Conservation (phyloP, 2,888 invertebrate genomes). For the Drosophila stalkeri region DNA sequence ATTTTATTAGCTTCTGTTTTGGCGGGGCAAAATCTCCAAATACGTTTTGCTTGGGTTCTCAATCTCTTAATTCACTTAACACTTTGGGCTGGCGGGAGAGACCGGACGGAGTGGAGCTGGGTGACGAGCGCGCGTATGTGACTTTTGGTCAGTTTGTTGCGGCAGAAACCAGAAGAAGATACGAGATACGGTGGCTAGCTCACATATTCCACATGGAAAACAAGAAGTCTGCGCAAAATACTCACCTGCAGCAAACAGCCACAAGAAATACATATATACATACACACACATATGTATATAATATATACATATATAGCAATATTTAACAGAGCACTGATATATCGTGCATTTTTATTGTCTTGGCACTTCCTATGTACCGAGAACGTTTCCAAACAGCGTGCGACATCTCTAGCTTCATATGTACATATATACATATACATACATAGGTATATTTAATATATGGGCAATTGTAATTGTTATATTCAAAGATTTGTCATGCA, state of each 20-base stretch:
- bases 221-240: conserved; percentile 68
- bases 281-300: not conserved
- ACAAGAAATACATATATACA: conserved; percentile 11
- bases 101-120: conserved; percentile 45
- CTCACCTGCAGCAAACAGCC: conserved; percentile 71
- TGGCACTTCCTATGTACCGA: conserved; percentile 67
- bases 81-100: conserved; percentile 19
- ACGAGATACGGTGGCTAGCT: conserved; percentile 63
- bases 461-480: conserved; percentile 42
- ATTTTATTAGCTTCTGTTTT: conserved; percentile 1
- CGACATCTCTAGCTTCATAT: conserved; percentile 48
- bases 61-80: not conserved
- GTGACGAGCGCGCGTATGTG: conserved; percentile 71
- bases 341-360: conserved; percentile 78
- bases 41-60: not conserved
- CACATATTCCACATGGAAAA: conserved; percentile 68
- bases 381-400: conserved; percentile 53
- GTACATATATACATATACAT: not conserved
- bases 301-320: conserved; percentile 6
- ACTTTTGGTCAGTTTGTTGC: conserved; percentile 69
- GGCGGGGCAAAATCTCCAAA: not conserved
- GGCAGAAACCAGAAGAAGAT: conserved; percentile 77
- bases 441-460: conserved; percentile 2
- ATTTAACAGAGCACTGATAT: conserved; percentile 57
- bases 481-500: conserved; percentile 56